These are phyloP conservation scores for Amphiura filiformis DNA, from an alignment of 35 echinoderm and acorn worm species.

Conservation along the genomic window DNA sequence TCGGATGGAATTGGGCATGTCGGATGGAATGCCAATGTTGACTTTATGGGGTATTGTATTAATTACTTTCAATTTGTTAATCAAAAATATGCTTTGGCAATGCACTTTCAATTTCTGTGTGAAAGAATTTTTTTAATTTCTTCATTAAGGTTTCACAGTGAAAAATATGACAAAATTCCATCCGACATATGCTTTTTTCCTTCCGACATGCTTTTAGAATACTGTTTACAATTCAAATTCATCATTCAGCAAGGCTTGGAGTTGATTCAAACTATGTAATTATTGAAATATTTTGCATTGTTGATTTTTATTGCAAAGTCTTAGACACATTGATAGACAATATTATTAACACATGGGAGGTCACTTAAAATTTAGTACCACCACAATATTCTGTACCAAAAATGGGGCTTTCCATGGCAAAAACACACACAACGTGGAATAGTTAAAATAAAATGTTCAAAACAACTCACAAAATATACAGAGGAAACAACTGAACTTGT, in stretches of 20 bases:
- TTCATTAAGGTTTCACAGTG: not conserved
- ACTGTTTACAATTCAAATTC: not conserved
- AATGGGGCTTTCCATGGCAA: no score
- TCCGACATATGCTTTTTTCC: not conserved
- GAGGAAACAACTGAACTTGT: no score
- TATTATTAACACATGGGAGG: not conserved
- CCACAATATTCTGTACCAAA: no score
- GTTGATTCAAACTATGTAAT: not conserved
- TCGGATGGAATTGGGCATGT: not conserved
- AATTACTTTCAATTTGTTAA: not conserved
- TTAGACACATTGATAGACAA: not conserved
- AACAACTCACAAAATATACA: no score
- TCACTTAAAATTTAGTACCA: not conserved
- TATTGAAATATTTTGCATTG: not conserved
- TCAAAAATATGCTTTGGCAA: not conserved
- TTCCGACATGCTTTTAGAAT: not conserved
- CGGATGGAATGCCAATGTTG: not conserved
- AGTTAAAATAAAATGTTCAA: no score
- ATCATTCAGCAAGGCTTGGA: not conserved
- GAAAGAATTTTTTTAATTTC: not conserved
- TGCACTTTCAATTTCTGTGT: not conserved
- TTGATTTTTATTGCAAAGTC: not conserved
- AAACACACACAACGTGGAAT: no score
- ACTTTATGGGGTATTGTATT: not conserved
- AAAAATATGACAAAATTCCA: not conserved